A percentile compares a stretch with the other conserved stretches of the same genome.
These are phyloP conservation scores for Lasius platythorax DNA, from an alignment of 2,888 invertebrate genomes.

Conservation along the genomic window DNA sequence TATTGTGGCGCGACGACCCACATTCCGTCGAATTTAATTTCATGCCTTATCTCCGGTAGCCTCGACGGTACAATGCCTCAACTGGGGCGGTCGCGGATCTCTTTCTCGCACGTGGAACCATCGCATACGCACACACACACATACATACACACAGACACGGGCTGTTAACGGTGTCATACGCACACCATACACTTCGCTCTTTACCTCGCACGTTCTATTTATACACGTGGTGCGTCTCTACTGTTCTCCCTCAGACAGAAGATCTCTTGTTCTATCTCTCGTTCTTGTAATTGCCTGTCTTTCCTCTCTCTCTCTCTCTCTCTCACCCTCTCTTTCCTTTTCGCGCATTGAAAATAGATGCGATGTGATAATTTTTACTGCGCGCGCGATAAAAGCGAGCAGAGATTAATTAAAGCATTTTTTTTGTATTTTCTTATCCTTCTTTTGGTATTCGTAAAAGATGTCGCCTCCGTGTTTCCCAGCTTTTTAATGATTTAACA, in stretches of 20 bases:
- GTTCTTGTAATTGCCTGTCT: neutral
- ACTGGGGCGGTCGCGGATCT: slow-evolving; percentile 79
- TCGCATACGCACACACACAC: neutral
- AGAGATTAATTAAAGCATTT: too few relatives aligned
- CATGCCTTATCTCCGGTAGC: slow-evolving; percentile 81
- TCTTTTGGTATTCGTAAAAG: too few relatives aligned
- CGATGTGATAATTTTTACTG: neutral
- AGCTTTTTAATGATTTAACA: neutral
- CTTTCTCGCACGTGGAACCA: slow-evolving; percentile 59
- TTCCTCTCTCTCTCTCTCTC: neutral
- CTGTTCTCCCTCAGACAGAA: slow-evolving; percentile 33
- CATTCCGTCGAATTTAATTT: slow-evolving; percentile 82
- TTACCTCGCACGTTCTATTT: slow-evolving; percentile 44
- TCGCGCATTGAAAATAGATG: neutral
- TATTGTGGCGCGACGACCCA: slow-evolving; percentile 75
- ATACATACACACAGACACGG: neutral
- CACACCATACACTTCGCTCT: slow-evolving; percentile 26
- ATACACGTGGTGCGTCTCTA: slow-evolving; percentile 13
- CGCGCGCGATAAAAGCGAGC: neutral
- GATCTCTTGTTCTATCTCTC: slow-evolving; percentile 12
- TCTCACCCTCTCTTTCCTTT: neutral
- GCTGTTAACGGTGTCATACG: slow-evolving; percentile 43
- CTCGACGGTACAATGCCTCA: slow-evolving; percentile 76
- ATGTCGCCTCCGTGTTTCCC: neutral
- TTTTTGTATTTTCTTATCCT: neutral